Evolutionary conservation across 2,888 invertebrate genomes (phyloP).

Genomic region (Lydus trimaculatus): DNA sequence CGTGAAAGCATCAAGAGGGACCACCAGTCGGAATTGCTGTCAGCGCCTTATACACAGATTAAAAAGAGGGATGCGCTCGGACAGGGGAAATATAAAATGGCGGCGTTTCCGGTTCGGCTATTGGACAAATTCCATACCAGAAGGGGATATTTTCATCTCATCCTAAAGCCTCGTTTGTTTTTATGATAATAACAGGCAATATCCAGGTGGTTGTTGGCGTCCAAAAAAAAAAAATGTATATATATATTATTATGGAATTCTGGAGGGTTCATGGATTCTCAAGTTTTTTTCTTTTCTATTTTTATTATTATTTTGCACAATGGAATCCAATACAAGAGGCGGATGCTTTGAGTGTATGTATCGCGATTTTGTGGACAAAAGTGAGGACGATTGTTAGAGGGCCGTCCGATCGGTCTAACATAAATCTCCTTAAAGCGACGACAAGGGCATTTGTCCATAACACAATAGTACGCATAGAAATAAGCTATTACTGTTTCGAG

Average conservation of each 20-base stretch:
- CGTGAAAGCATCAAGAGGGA: conserved; percentile 41
- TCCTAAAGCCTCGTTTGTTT: conserved; percentile 48
- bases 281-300: background rate
- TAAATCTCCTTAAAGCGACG: conserved; percentile 36
- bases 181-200: conserved; percentile 46
- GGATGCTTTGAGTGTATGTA: conserved; percentile 21
- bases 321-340: conserved; percentile 4
- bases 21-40: conserved; percentile 41
- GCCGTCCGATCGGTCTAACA: conserved; percentile 17
- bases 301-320: conserved; percentile 8
- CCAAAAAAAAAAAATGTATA: background rate
- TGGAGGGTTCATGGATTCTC: background rate
- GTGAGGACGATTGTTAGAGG: conserved; percentile 10
- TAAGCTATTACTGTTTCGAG: conserved; percentile 48
- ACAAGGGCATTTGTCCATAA: conserved; percentile 32
- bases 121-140: conserved; percentile 48
- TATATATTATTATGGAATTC: background rate
- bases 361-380: conserved; percentile 30
- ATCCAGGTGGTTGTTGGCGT: conserved; percentile 20
- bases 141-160: background rate
- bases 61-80: conserved; percentile 57
- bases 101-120: conserved; percentile 53
- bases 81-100: conserved; percentile 55
- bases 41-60: conserved; percentile 55
- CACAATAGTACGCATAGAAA: conserved; percentile 37